Base-by-base conservation (phyloP, 2,888 invertebrate species). In the Chymomyza caudatula region DNA sequence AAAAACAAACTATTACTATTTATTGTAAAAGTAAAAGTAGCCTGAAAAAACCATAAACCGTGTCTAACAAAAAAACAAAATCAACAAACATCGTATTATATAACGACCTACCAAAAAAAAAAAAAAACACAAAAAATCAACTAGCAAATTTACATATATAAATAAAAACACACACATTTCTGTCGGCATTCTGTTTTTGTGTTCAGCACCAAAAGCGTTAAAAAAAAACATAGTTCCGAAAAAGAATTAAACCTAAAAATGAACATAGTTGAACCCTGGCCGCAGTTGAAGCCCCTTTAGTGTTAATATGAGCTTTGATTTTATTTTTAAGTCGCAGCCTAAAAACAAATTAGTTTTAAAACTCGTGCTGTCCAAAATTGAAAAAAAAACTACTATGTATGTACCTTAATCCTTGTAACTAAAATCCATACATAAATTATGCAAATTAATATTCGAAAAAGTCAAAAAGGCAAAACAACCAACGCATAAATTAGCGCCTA, bases 331-430 rank as follows among this genome's bases (percentile, higher is more conserved):
- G 62, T 22, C 22, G 11, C 43, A 43, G 42, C 13, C 44, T 5
- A 61, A 37, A 37, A 37, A 37, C 29, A 37, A 37, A 37, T 37
- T 37, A 37, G 29, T 37, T 37, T 37, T 37, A 37, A 37, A 37
- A 37, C 11, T 37, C 29, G 11, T 29, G 29, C 29, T 29, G 8
- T 29, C 8, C 17, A 51, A 8, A 25, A 23, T 5, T 19, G n/a
- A 13, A 29, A 47, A 49, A 60, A n/a, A 11, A 43, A 43, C 15
- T 4, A 11, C 13, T 43, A 5, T 54, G 25, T 43, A 5, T 54
- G 25, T 29, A 44, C 15, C 22, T 61, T 53, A 64, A 56, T 67
- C 75, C 71, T 65, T 71, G 74, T 75, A 63, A 75, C 65, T 75
- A 63, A 74, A 75, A 52, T 63, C 74, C 72, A 29, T 6, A 54